Percentiles rank a stretch among this genome's conserved stretches.
phyloP scores from a whole-genome alignment of 1,140 invertebrate genomes.

The Triops longicaudatus region DNA sequence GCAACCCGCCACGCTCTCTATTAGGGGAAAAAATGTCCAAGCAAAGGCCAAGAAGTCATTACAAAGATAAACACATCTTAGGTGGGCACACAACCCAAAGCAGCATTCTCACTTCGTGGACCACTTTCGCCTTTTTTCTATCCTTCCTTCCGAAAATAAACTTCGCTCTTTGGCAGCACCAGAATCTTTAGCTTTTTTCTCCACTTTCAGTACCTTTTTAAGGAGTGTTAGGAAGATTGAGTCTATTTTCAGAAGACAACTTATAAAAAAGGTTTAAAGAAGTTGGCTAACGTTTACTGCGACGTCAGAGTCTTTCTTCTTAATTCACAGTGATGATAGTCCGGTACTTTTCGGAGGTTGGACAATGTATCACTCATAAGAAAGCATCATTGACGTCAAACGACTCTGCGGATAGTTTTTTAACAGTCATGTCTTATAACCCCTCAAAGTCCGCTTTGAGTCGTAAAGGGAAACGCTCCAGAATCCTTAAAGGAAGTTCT shows the following conservation, averaged over 20 bases:
- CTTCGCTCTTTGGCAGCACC: not conserved
- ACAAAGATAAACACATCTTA: conserved; percentile 15
- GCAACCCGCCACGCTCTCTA: not conserved
- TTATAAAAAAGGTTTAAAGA: not conserved
- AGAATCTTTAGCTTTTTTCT: not conserved
- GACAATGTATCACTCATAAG: not conserved
- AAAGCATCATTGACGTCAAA: conserved; percentile 5
- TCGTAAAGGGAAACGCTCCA: not conserved
- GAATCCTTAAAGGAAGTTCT: not conserved
- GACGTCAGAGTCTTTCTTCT: not conserved
- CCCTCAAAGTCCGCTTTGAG: not conserved
- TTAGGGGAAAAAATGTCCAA: not conserved
- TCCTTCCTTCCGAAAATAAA: not conserved
- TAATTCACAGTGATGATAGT: conserved; percentile 1
- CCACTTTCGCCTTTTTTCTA: not conserved
- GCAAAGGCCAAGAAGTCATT: conserved; percentile 6
- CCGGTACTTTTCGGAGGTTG: not conserved
- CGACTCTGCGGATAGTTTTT: not conserved
- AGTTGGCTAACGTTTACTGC: not conserved
- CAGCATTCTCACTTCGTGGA: not conserved
- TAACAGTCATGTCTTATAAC: not conserved
- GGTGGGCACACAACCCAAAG: not conserved
- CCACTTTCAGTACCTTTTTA: not conserved
- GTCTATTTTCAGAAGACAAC: not conserved
- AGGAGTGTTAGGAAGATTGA: not conserved